Conservation (phyloP, 1,140 invertebrate genomes). For the Chionoecetes opilio region DNA sequence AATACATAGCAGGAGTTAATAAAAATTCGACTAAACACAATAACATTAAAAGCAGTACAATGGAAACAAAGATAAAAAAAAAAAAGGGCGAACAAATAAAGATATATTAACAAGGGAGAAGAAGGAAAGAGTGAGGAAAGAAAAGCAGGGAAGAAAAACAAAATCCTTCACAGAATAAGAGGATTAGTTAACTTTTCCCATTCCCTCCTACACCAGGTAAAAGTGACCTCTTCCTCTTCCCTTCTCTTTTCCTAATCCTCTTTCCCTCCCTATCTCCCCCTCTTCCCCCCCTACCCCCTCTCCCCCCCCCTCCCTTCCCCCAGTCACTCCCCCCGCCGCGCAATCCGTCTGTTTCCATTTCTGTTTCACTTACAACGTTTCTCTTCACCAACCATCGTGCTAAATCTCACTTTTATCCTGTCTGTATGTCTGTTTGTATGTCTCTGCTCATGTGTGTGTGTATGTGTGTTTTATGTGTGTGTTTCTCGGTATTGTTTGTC, state of each 20-base stretch:
- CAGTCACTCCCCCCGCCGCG: neutral
- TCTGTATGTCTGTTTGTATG: neutral
- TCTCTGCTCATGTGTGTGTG: too few relatives aligned
- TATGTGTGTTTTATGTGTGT: neutral
- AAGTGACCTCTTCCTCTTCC: conserved; percentile 14
- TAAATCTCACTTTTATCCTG: neutral
- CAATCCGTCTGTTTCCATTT: conserved; percentile 16
- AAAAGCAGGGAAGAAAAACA: neutral
- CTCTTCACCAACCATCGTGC: neutral
- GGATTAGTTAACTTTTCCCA: conserved; percentile 30
- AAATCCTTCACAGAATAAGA: conserved; percentile 10
- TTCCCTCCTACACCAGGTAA: conserved; percentile 28
- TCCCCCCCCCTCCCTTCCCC: neutral
- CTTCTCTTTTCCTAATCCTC: neutral
- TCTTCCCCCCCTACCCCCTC: neutral
- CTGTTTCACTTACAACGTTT: neutral
- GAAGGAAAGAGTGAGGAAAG: neutral
- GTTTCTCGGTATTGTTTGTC: too few relatives aligned
- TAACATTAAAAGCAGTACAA: too few relatives aligned
- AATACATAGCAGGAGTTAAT: too few relatives aligned
- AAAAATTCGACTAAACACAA: too few relatives aligned
- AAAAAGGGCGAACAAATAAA: too few relatives aligned
- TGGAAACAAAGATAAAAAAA: too few relatives aligned
- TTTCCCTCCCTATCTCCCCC: neutral
- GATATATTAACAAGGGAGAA: too few relatives aligned